Conservation (phyloP, 2,797 vertebrate genomes). For the Chlorospingus semifuscus region DNA sequence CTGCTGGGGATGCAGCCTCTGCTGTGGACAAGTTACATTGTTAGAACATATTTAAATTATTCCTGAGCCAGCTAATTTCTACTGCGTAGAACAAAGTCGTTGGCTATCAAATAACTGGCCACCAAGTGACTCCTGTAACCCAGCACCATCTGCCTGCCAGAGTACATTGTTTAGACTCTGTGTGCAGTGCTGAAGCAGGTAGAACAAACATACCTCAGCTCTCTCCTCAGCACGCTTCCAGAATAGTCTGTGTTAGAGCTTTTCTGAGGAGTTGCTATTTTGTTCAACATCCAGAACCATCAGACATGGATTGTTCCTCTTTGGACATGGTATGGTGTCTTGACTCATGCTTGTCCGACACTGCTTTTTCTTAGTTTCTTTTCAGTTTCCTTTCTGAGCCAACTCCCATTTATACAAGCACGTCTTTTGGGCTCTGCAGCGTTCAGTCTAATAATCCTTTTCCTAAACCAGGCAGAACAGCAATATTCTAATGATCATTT, state of each 20-base stretch:
- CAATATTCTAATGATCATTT: background rate
- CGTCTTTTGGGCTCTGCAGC: background rate
- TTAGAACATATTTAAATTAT: background rate
- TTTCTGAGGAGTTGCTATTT: background rate
- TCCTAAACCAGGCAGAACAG: background rate
- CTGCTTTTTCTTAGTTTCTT: background rate
- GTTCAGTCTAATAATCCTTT: background rate
- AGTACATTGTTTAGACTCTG: background rate
- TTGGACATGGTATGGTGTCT: background rate
- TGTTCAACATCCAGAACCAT: background rate
- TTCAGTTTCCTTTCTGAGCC: background rate
- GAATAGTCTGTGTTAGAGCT: background rate
- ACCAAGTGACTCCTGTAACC: background rate
- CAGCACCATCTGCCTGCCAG: background rate
- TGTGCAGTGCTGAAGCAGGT: background rate
- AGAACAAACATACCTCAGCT: background rate
- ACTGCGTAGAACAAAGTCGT: fast-evolving
- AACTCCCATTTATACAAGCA: background rate
- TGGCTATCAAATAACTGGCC: background rate
- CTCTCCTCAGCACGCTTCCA: background rate
- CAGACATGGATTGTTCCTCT: background rate
- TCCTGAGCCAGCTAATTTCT: background rate
- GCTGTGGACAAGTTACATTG: background rate
- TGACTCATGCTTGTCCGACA: background rate
- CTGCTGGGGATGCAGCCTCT: background rate